Evolutionary conservation across 2,797 vertebrate genomes (phyloP).

Genomic region (Gymnothorax javanicus): DNA sequence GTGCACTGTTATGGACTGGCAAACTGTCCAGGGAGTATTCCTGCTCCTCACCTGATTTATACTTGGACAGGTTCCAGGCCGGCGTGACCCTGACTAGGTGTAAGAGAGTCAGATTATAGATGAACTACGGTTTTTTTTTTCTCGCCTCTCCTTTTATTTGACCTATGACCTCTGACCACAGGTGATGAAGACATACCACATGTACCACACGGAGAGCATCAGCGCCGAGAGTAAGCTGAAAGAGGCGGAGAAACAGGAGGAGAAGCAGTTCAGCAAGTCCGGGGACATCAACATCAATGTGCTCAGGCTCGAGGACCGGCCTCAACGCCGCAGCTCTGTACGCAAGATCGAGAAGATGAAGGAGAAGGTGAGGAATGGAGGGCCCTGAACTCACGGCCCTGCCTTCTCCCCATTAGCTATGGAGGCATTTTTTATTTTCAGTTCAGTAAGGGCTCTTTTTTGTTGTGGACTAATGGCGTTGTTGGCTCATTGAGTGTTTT

Average conservation of each 20-base stretch:
- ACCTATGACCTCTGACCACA: conserved; percentile 55
- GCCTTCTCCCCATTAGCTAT: not conserved
- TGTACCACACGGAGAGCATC: conserved; percentile 98
- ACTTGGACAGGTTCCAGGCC: too few relatives aligned
- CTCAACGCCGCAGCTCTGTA: conserved; percentile 84
- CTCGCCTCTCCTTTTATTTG: not conserved
- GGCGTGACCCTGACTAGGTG: too few relatives aligned
- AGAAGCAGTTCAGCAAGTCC: conserved; percentile 95
- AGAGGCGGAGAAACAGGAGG: conserved; percentile 97
- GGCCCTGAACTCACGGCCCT: not conserved
- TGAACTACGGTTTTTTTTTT: not conserved
- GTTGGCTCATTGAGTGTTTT: not conserved
- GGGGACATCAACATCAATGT: conserved; percentile 93
- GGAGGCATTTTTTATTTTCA: not conserved
- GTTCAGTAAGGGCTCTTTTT: not conserved
- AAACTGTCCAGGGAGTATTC: too few relatives aligned
- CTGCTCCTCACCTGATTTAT: too few relatives aligned
- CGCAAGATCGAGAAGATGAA: conserved; percentile 98
- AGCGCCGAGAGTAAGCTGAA: conserved; percentile 97
- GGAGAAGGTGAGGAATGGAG: conserved; percentile 77
- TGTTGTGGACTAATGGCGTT: not conserved
- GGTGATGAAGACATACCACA: conserved; percentile 99
- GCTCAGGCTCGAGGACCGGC: conserved; percentile 89
- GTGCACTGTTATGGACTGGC: too few relatives aligned
- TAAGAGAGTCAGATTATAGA: too few relatives aligned